These are phyloP conservation scores for Allobates femoralis DNA, from an alignment of 2,797 vertebrate genomes.

Conservation along the genomic window DNA sequence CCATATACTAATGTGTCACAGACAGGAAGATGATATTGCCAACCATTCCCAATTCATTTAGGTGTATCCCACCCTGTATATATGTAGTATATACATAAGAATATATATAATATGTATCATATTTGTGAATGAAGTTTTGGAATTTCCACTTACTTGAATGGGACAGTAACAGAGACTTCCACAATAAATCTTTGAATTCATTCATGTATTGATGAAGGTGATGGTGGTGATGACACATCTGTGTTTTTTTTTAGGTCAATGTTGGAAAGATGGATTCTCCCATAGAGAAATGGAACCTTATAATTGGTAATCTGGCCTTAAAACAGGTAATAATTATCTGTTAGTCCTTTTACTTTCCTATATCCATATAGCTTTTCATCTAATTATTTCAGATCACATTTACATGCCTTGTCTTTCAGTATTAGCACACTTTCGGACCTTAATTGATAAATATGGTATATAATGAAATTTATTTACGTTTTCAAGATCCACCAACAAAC, in stretches of 20 bases:
- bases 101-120: too few species aligned
- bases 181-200: not conserved
- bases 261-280: slow-evolving; percentile 98
- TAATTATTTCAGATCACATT: not conserved
- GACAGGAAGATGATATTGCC: too few species aligned
- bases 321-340: slow-evolving; percentile 84
- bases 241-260: slow-evolving; percentile 83
- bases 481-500: not conserved
- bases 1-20: too few species aligned
- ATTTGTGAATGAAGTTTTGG: too few species aligned
- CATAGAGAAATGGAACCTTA: slow-evolving; percentile 97
- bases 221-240: not conserved
- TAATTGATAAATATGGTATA: not conserved
- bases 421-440: not conserved
- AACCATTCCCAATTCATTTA: too few species aligned
- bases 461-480: not conserved
- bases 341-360: not conserved
- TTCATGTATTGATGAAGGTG: not conserved
- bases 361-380: not conserved
- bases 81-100: too few species aligned
- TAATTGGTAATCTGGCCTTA: slow-evolving; percentile 94
- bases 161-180: not conserved
- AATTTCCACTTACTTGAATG: not conserved
- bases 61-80: too few species aligned
- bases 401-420: not conserved